Percentiles rank a stretch among this genome's conserved stretches.
Evolutionary conservation across 1,140 invertebrate species (phyloP).

Genomic region (Pemphigus obesinymphae): DNA sequence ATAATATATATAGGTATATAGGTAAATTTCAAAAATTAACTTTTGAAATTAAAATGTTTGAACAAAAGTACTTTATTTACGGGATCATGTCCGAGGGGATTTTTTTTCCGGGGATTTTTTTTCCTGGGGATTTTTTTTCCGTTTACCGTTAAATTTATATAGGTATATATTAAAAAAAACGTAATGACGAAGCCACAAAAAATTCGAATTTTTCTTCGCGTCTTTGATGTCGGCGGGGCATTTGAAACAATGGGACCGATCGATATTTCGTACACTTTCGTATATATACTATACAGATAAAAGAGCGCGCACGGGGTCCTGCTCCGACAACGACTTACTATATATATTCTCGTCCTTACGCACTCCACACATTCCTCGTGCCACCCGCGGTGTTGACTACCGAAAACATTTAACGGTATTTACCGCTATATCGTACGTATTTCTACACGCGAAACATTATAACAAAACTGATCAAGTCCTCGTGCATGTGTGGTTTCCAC

Average conservation of each 20-base stretch:
- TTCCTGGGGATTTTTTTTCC: too few species aligned
- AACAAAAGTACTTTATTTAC: too few species aligned
- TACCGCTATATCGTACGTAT: not conserved
- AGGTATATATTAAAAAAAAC: too few species aligned
- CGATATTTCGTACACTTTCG: not conserved
- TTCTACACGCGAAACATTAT: not conserved
- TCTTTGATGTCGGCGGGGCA: not conserved
- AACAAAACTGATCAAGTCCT: too few species aligned
- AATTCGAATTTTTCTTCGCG: not conserved
- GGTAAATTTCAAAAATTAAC: too few species aligned
- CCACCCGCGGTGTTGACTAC: not conserved
- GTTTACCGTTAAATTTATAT: too few species aligned
- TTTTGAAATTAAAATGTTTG: too few species aligned
- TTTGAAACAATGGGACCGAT: not conserved
- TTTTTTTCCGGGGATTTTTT: too few species aligned
- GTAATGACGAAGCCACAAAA: not conserved
- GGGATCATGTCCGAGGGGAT: too few species aligned
- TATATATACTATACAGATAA: not conserved
- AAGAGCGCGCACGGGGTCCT: not conserved
- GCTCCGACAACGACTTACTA: not conserved
- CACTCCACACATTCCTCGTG: too few species aligned
- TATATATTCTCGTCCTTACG: not conserved
- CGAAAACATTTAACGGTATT: not conserved
- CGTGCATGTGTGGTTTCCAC: too few species aligned
- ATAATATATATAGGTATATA: too few species aligned